Evolutionary conservation across 2,797 vertebrate species (phyloP), one percentile per base, ranked within the genome.

Genomic region (Myripristis murdjan): DNA sequence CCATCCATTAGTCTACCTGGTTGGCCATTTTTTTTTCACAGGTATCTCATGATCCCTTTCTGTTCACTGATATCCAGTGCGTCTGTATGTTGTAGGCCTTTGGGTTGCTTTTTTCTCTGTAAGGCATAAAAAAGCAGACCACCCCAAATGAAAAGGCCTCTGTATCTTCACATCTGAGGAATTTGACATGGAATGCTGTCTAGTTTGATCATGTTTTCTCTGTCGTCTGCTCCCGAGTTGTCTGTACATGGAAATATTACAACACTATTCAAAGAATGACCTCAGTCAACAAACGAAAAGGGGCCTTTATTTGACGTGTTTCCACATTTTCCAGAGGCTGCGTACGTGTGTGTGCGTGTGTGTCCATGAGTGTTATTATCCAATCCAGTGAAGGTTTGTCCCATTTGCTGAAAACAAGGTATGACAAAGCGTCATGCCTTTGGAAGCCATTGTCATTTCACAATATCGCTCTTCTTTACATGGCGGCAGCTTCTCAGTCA

Each of bases 1-100:
- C 81, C 86, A 68, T 79, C 87, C 87, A 91, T 92, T 92, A 89
- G 84, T 83, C 80, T 57, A 73, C 75, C 63, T 76, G 71, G 79
- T 75, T 73, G 62, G 69, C 52, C 68, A 79, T 86, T 82, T 79
- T 89, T 86, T 89, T 57, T 59, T 52, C 39, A 18, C 23, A 44
- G 58, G 81, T 71, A 61, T 79, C 64, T 79, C 69, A 47, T 68
- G 56, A 84, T 84, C 76, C 64, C 76, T 80, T 78, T 79, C 56
- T 57, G 66, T 75, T 68, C 52, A 24, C 49, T 82, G 35, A 61
- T 23, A 79, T 85, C 63, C 52, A 73, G 63, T 3, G 0, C 54
- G 23, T 86, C 75, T 87, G 86, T 80, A 72, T 87, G 75, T 81
- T 66, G 56, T 18, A 82, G 71, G 56, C 46, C 60, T 74, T 44